Base-by-base conservation (phyloP, 2,888 invertebrate genomes). In the Spisula subtruncata region DNA sequence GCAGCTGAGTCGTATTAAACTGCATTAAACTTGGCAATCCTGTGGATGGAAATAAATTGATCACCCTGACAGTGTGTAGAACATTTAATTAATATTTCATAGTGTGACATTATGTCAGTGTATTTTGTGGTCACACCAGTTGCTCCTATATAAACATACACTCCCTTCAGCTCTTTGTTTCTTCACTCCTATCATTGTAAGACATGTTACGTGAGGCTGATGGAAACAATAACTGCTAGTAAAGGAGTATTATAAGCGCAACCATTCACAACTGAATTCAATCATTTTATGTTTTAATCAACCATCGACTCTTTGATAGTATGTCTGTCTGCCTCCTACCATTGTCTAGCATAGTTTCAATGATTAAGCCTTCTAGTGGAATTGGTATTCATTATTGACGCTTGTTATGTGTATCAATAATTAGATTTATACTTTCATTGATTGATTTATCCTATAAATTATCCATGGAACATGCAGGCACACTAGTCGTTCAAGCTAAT, bases 351-450 rank as follows among this genome's bases (percentile, higher is more conserved):
- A 25, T 60, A 25, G 25, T 51, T 51, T 1, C 51, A 4, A 51
- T 66, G 60, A 66, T 66, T 66, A 66, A 41, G 60, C n/a, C 60
- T 66, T 66, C 60, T 66, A 25, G 60, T 66, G 25, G 60, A 66
- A 66, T 71, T 75, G 35, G 75, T 75, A 32, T 75, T 32, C 75
- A 75, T 75, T 75, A 75, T 35, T 75, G 75, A 35, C 75, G 14
- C 75, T 75, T 75, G 75, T 75, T 75, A 32, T 75, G 25, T 35
- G 35, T 75, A 75, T 75, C 75, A 35, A 35, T 84, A 75, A 84
- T 84, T 79, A 84, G 75, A 84, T 84, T 84, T 84, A 75, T 84
- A 20, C 84, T 75, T 75, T 84, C 75, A 75, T 84, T 84, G 84
- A 84, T 84, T 84, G 84, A 71, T 84, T 84, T 84, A 84, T 84